Conservation (phyloP, 1,140 invertebrate genomes). For the Orchesella cincta region DNA sequence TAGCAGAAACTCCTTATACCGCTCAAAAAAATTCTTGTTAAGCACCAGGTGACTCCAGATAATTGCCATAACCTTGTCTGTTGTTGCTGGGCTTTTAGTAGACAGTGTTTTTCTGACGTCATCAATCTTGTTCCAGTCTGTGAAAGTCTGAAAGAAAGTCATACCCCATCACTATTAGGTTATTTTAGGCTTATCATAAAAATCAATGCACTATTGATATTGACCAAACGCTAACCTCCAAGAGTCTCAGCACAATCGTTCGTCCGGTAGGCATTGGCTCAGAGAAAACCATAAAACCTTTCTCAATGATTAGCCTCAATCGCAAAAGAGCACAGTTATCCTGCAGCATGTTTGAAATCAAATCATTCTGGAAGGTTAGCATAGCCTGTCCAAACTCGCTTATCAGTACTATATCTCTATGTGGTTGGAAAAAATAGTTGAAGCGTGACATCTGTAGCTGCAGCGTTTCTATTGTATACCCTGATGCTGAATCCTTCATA, state of each 20-base stretch:
- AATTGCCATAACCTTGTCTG: background rate
- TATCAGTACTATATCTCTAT: background rate
- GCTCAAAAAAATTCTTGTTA: background rate
- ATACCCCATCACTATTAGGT: too few relatives aligned
- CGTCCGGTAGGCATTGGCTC: background rate
- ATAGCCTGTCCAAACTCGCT: background rate
- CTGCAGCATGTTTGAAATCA: background rate
- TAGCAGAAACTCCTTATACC: background rate
- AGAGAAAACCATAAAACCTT: background rate
- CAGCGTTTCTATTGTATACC: background rate
- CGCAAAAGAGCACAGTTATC: background rate
- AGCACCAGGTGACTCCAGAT: constrained; percentile 11
- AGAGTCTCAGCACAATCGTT: background rate
- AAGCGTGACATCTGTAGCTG: constrained; percentile 7
- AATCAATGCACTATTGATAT: too few relatives aligned
- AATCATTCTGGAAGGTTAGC: background rate
- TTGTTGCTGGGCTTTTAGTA: background rate
- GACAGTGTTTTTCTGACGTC: background rate
- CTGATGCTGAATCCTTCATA: too few relatives aligned
- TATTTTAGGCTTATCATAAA: too few relatives aligned
- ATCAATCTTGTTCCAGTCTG: background rate
- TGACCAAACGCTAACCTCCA: too few relatives aligned
- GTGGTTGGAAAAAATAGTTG: constrained; percentile 28
- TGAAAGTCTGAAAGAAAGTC: too few relatives aligned
- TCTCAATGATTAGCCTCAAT: background rate